These are phyloP conservation scores for Ammospiza nelsoni DNA, from an alignment of 2,113 vertebrate species.

Conservation along the genomic window DNA sequence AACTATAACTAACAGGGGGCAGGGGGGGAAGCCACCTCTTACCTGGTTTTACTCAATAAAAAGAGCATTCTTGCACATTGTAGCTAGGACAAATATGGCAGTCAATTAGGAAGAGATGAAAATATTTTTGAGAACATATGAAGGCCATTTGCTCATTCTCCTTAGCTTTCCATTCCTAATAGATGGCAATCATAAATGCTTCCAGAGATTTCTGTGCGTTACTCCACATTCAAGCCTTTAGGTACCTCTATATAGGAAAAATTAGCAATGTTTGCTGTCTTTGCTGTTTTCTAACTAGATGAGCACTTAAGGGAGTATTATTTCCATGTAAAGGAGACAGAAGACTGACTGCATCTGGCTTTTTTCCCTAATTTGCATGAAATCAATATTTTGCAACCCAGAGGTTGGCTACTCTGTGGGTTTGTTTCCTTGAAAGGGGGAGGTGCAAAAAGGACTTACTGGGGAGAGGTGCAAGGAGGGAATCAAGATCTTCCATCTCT, in stretches of 20 bases:
- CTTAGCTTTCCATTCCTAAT: constrained; percentile 25
- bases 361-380: constrained; percentile 44
- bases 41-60: constrained; percentile 15
- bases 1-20: background rate
- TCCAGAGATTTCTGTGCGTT: background rate
- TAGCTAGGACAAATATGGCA: background rate
- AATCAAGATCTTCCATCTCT: background rate
- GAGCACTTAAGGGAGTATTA: constrained; percentile 29
- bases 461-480: background rate
- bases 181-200: constrained; percentile 33
- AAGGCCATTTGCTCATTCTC: constrained; percentile 36
- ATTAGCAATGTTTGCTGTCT: background rate
- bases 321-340: constrained; percentile 28
- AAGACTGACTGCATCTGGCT: constrained; percentile 42
- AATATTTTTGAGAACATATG: constrained; percentile 33
- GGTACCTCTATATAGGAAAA: constrained; percentile 21
- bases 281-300: constrained; percentile 14
- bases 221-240: constrained; percentile 25
- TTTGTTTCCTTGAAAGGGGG: background rate
- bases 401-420: background rate
- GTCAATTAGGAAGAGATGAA: background rate
- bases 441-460: background rate
- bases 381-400: constrained; percentile 58
- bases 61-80: background rate
- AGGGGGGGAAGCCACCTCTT: background rate